Evolutionary conservation across 1,140 invertebrate genomes (phyloP).

Genomic region (Atta colombica): DNA sequence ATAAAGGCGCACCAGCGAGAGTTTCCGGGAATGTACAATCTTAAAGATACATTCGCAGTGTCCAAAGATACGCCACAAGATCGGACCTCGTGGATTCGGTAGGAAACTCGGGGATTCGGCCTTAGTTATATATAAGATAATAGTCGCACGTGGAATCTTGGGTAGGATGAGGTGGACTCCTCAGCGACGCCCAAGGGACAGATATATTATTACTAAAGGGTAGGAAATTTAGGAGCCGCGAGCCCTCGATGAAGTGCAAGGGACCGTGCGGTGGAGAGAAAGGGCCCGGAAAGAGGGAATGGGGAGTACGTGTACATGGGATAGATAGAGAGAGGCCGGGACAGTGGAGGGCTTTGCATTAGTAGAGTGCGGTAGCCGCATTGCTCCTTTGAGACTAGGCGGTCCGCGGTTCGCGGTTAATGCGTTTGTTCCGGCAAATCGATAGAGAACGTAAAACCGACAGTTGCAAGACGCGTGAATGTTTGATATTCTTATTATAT

Average conservation of each 20-base stretch:
- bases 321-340: slow-evolving; percentile 24
- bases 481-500: not conserved
- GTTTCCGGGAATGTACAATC: slow-evolving; percentile 53
- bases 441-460: slow-evolving; percentile 68
- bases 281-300: slow-evolving; percentile 51
- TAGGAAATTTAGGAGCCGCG: slow-evolving; percentile 75
- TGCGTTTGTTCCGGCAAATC: slow-evolving; percentile 70
- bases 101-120: slow-evolving; percentile 45
- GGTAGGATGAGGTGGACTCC: slow-evolving; percentile 61
- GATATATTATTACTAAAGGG: slow-evolving; percentile 80
- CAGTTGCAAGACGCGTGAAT: not conserved
- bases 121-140: slow-evolving; percentile 75
- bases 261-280: slow-evolving; percentile 57
- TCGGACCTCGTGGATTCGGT: slow-evolving; percentile 11
- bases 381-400: slow-evolving; percentile 74
- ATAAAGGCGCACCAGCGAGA: slow-evolving; percentile 27
- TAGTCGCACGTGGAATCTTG: slow-evolving; percentile 71
- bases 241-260: slow-evolving; percentile 76
- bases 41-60: slow-evolving; percentile 50
- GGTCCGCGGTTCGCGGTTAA: slow-evolving; percentile 74
- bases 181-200: slow-evolving; percentile 77
- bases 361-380: slow-evolving; percentile 66
- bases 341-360: slow-evolving; percentile 67
- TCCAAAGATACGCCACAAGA: slow-evolving; percentile 59
- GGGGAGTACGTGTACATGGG: slow-evolving; percentile 5